Evolutionary conservation across 2,113 vertebrate genomes (phyloP).

Genomic region (Dasyornis broadbenti): DNA sequence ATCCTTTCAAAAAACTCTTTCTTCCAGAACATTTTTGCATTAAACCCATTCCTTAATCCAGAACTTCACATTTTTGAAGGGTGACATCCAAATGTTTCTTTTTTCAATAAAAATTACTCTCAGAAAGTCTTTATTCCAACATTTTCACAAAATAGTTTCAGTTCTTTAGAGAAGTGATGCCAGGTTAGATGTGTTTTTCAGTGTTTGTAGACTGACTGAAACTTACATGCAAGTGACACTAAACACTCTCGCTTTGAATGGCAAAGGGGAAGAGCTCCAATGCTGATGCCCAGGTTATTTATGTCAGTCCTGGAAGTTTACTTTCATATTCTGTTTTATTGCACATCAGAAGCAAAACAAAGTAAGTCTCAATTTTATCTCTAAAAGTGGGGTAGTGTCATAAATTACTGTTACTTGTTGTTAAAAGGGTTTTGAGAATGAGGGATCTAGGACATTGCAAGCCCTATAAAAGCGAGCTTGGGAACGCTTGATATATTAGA

Average conservation of each 20-base stretch:
- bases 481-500: background rate
- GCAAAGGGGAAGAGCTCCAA: background rate
- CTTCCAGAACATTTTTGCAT: background rate
- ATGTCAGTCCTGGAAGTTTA: conserved; percentile 14
- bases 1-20: background rate
- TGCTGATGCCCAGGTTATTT: background rate
- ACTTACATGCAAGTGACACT: background rate
- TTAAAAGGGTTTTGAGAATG: background rate
- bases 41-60: background rate
- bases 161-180: background rate
- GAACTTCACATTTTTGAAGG: background rate
- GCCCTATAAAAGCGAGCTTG: background rate
- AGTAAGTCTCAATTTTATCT: background rate
- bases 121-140: background rate
- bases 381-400: background rate
- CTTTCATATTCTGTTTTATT: conserved; percentile 40
- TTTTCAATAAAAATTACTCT: background rate
- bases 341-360: background rate
- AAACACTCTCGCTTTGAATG: background rate
- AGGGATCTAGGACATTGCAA: background rate
- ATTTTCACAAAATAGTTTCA: background rate
- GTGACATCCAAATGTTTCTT: background rate
- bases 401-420: background rate
- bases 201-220: background rate
- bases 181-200: background rate